phyloP scores from a whole-genome alignment of 2,113 vertebrate genomes.

The Chaetops frenatus region DNA sequence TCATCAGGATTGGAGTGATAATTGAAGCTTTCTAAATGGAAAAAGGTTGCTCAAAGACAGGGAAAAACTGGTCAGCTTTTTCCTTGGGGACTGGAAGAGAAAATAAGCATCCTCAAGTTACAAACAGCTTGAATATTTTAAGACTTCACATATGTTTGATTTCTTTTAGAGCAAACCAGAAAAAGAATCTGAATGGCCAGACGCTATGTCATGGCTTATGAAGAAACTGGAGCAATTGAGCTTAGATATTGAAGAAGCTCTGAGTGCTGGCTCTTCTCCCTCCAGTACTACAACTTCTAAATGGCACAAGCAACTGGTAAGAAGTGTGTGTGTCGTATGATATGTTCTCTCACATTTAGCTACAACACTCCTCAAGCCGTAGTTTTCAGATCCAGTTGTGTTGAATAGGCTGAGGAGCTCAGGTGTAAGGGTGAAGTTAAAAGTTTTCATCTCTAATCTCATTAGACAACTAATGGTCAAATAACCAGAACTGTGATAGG shows the following conservation, averaged over 20 bases:
- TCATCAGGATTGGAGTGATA: neutral
- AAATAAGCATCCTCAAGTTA: neutral
- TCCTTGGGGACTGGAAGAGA: neutral
- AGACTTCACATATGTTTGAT: neutral
- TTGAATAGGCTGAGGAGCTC: neutral
- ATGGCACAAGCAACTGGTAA: constrained; percentile 72
- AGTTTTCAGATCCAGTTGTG: neutral
- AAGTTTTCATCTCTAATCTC: neutral
- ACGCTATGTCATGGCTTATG: constrained; percentile 83
- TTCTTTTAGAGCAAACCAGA: constrained; percentile 41
- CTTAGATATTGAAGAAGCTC: constrained; percentile 84
- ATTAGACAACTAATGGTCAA: neutral
- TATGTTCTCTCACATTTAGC: neutral
- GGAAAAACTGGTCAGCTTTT: neutral
- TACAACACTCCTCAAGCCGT: neutral
- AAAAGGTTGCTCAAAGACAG: neutral
- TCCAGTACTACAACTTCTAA: constrained; percentile 68
- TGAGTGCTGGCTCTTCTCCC: constrained; percentile 77
- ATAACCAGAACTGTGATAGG: neutral
- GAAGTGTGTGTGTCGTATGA: neutral
- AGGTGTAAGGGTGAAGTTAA: neutral
- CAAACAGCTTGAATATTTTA: neutral
- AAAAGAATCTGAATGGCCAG: constrained; percentile 72
- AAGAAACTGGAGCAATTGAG: constrained; percentile 82
- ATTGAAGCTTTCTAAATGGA: neutral